phyloP scores from a whole-genome alignment of 30 jellyfish, hydroid and myxozoan species.

The Pelagia noctiluca region DNA sequence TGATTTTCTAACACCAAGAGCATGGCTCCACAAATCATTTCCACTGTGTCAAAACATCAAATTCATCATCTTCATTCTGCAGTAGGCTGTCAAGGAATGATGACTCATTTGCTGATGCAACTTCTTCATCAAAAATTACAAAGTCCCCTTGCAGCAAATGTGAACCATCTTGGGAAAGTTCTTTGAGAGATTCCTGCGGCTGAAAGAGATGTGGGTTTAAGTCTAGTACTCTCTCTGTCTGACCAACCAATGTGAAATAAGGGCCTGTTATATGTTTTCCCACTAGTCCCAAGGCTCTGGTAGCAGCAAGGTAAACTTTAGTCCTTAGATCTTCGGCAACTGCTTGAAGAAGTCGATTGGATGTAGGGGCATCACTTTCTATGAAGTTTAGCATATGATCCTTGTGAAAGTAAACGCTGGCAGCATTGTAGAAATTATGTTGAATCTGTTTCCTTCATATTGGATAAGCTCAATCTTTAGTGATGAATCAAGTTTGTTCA shows the following conservation, averaged over 20 bases:
- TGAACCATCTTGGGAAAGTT: no score
- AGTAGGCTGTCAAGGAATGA: background rate
- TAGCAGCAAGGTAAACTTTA: background rate
- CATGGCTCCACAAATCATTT: slow-evolving; percentile 1
- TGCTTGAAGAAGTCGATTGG: slow-evolving; percentile 6
- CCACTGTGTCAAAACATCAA: slow-evolving; percentile 11
- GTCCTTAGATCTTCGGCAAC: slow-evolving; percentile 2
- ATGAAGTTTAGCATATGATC: background rate
- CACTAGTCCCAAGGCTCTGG: slow-evolving; percentile 22
- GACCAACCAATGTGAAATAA: background rate
- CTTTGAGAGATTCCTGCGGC: background rate
- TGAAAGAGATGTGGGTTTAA: slow-evolving; percentile 6
- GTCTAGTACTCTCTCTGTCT: background rate
- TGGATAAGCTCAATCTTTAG: background rate
- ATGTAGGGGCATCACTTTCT: background rate
- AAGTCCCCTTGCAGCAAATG: no score
- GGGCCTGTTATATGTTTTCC: slow-evolving; percentile 35
- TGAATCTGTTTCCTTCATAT: slow-evolving; percentile 12
- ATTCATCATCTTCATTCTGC: slow-evolving; percentile 8
- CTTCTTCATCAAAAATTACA: no score
- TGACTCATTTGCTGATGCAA: no score
- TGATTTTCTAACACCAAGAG: slow-evolving; percentile 28
- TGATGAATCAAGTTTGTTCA: background rate
- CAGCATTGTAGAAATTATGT: slow-evolving; percentile 6
- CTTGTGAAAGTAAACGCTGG: background rate